Evolutionary conservation across 2,113 vertebrate genomes (phyloP).

Genomic region (Pterophyllum scalare): DNA sequence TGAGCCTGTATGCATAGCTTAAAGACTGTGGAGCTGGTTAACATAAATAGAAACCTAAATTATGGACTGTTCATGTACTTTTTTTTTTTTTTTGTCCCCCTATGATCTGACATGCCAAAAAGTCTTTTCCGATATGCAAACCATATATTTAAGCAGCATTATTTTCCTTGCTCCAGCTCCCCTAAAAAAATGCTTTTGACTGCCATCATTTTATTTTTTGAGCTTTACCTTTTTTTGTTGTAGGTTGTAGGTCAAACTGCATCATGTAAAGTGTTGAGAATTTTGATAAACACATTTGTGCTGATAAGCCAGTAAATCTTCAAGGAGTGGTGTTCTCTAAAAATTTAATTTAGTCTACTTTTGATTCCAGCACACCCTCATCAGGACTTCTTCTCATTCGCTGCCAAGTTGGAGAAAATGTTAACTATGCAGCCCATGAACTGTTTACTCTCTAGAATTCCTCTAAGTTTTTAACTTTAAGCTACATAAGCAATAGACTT

Average conservation of each 20-base stretch:
- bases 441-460: not conserved
- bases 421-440: not conserved
- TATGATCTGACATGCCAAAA: not conserved
- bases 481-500: not conserved
- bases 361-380: not conserved
- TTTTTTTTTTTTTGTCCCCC: no score
- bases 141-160: no score
- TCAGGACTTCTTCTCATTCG: rapidly evolving
- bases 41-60: not conserved
- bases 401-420: not conserved
- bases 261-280: no score
- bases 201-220: no score
- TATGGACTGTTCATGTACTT: no score
- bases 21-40: not conserved
- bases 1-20: not conserved
- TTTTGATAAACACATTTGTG: not conserved
- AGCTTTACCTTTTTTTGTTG: not conserved
- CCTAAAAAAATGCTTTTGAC: no score
- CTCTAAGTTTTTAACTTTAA: not conserved
- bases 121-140: no score
- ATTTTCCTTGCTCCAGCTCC: no score
- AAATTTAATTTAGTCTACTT: no score
- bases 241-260: rapidly evolving
- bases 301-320: not conserved
- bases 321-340: not conserved